A percentile compares a stretch with the other conserved stretches of the same genome.
Evolutionary conservation across 2,797 vertebrate genomes (phyloP).

Genomic region (Sus cebifrons): DNA sequence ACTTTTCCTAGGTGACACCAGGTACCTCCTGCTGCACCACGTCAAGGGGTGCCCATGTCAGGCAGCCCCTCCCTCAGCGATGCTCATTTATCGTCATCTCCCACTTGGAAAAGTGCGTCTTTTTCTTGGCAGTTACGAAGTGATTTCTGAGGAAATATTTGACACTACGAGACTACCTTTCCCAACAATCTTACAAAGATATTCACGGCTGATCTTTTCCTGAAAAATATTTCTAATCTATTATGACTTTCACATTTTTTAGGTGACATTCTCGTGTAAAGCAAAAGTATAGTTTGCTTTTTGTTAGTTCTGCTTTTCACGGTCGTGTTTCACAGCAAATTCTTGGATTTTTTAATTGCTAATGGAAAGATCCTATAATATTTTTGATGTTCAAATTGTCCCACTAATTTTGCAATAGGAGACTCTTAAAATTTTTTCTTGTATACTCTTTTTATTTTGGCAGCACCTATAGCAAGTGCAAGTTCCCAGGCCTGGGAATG

Average conservation of each 20-base stretch:
- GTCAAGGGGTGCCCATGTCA: fast-evolving
- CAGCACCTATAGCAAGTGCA: too few species aligned
- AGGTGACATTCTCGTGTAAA: neutral
- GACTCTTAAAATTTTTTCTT: neutral
- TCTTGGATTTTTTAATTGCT: neutral
- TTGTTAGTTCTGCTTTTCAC: neutral
- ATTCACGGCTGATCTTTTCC: neutral
- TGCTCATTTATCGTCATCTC: neutral
- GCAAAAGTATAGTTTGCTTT: neutral
- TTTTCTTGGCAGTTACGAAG: neutral
- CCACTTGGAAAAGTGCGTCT: fast-evolving
- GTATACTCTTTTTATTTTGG: neutral
- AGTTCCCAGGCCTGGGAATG: too few species aligned
- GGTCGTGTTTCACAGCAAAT: neutral
- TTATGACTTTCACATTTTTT: neutral
- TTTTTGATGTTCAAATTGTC: neutral
- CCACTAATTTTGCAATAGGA: neutral
- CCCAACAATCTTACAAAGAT: neutral
- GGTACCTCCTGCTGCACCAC: fast-evolving
- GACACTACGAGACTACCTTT: neutral
- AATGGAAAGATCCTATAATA: neutral
- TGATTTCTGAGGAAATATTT: neutral
- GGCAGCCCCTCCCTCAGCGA: too few species aligned
- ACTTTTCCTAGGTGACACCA: fast-evolving
- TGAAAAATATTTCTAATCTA: neutral